Conservation (phyloP, 2,797 vertebrate species). For the Darevskia mixta region DNA sequence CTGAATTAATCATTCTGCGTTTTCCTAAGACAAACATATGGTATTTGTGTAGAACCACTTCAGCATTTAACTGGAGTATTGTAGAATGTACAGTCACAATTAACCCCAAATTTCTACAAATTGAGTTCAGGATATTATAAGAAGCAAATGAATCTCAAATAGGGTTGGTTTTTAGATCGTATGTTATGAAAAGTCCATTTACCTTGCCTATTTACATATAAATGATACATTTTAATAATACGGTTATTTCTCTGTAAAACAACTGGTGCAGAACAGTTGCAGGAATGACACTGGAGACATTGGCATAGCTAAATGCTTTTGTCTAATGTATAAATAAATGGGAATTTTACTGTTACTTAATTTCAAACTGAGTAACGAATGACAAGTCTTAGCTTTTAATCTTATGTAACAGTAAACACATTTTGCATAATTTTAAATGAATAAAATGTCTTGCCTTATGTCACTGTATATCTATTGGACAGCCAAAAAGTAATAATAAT, state of each 20-base stretch:
- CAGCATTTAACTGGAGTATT: slow-evolving; percentile 77
- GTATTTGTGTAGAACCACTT: slow-evolving; percentile 75
- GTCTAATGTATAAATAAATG: slow-evolving; percentile 4
- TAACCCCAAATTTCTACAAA: slow-evolving; percentile 78
- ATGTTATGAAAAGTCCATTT: slow-evolving; percentile 62
- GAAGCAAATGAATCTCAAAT: slow-evolving; percentile 68
- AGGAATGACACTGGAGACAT: slow-evolving; percentile 37
- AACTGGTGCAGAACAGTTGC: slow-evolving; percentile 41
- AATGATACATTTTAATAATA: slow-evolving; percentile 61
- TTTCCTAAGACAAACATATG: slow-evolving; percentile 78
- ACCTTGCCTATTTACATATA: slow-evolving; percentile 62
- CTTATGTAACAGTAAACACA: slow-evolving; percentile 2
- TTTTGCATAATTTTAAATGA: slow-evolving; percentile 8
- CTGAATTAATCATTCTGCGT: slow-evolving; percentile 79
- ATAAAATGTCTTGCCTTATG: slow-evolving; percentile 4
- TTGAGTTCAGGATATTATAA: slow-evolving; percentile 76
- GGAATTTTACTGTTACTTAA: slow-evolving; percentile 53
- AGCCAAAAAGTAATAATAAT: slow-evolving; percentile 18
- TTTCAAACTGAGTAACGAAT: slow-evolving; percentile 50
- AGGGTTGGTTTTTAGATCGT: slow-evolving; percentile 53
- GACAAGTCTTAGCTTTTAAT: slow-evolving; percentile 38
- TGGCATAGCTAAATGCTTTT: slow-evolving; percentile 63
- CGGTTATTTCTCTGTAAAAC: slow-evolving; percentile 55
- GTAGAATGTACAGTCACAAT: slow-evolving; percentile 75
- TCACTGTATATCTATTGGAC: slow-evolving; percentile 1